Evolutionary conservation across 2,797 vertebrate species (phyloP).

Genomic region (Microcaecilia unicolor): DNA sequence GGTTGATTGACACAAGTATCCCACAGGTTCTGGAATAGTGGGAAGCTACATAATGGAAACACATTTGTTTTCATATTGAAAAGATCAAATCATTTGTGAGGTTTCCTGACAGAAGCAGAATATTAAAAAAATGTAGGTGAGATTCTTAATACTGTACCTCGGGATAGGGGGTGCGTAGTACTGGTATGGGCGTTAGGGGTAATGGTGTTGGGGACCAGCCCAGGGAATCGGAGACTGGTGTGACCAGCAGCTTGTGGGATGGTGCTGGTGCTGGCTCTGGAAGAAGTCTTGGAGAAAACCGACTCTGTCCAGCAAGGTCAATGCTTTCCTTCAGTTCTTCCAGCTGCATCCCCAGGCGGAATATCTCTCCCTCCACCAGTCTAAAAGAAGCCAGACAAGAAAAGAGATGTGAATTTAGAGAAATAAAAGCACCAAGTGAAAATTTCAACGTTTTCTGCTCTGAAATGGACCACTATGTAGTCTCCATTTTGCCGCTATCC

Average conservation of each 20-base stretch:
- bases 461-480: no score
- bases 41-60: no score
- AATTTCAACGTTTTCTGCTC: no score
- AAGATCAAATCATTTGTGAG: no score
- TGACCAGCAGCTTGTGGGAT: not conserved
- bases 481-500: no score
- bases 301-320: conserved; percentile 23
- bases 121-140: no score
- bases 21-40: no score
- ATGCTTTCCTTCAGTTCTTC: conserved; percentile 72
- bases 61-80: no score
- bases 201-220: conserved; percentile 3
- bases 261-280: conserved; percentile 5
- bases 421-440: no score
- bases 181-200: not conserved
- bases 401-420: not conserved
- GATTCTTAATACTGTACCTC: no score
- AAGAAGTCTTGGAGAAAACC: rapidly evolving
- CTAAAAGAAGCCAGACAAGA: not conserved
- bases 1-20: no score
- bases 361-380: conserved; percentile 71
- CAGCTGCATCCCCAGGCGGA: conserved; percentile 61
- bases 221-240: not conserved
- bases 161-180: conserved; percentile 11
- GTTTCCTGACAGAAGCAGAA: no score